Evolutionary conservation across 2,113 vertebrate species (phyloP).

Genomic region (Synodontis membranacea): DNA sequence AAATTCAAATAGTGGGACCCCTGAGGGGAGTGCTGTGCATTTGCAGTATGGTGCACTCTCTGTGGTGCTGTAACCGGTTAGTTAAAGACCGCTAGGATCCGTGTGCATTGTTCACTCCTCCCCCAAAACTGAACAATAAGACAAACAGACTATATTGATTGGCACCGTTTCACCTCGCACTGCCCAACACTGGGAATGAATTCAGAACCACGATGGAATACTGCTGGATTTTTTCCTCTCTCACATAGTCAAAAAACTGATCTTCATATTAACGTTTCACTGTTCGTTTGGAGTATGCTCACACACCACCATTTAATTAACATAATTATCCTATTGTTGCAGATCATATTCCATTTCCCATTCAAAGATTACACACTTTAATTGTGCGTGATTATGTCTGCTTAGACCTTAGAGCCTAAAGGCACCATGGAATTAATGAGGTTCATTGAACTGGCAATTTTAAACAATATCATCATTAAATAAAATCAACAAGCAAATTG

Average conservation of each 20-base stretch:
- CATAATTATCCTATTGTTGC: conserved; percentile 18
- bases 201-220: neutral
- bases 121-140: conserved; percentile 5
- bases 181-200: neutral
- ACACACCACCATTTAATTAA: conserved; percentile 23
- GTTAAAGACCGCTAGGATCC: neutral
- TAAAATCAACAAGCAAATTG: conserved; percentile 14
- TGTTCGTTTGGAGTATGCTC: neutral
- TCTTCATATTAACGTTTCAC: neutral
- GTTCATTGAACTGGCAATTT: conserved; percentile 13
- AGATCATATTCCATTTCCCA: conserved; percentile 18
- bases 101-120: neutral
- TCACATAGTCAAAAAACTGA: neutral
- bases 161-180: neutral
- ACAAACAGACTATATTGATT: conserved; percentile 14
- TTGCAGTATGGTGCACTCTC: neutral
- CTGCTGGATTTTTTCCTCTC: neutral
- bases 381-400: conserved; percentile 24
- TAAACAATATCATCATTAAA: conserved; percentile 23
- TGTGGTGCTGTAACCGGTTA: conserved; percentile 20
- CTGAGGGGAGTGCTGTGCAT: neutral
- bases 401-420: neutral
- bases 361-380: neutral
- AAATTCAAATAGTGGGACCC: neutral
- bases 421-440: conserved; percentile 12